phyloP scores from a whole-genome alignment of 1,140 invertebrate species.

The Zaprionus davidi region DNA sequence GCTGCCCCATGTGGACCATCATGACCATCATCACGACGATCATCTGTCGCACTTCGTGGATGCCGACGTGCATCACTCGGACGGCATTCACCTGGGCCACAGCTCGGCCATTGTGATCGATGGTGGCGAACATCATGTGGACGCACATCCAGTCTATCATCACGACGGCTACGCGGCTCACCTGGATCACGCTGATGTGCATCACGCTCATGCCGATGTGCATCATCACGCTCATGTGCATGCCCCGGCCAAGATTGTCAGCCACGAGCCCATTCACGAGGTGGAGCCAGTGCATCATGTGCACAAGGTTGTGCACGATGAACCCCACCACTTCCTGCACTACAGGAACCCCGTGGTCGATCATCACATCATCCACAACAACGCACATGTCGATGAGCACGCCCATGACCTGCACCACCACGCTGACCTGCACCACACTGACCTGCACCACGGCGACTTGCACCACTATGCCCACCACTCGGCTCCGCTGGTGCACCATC shows the following conservation, averaged over 20 bases:
- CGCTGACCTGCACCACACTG: slow-evolving; percentile 48
- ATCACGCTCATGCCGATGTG: slow-evolving; percentile 46
- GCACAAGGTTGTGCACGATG: slow-evolving; percentile 73
- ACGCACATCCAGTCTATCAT: slow-evolving; percentile 66
- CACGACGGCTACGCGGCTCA: slow-evolving; percentile 55
- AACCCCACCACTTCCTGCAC: slow-evolving; percentile 75
- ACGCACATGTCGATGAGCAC: slow-evolving; percentile 63
- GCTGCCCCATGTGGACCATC: slow-evolving; percentile 64
- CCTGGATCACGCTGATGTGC: slow-evolving; percentile 48
- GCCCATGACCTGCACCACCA: slow-evolving; percentile 44
- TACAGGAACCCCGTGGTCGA: slow-evolving; percentile 71
- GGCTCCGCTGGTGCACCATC: slow-evolving; percentile 59
- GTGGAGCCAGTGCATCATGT: slow-evolving; percentile 74
- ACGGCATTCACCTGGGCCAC: slow-evolving; percentile 72
- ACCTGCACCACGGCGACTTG: slow-evolving; percentile 37
- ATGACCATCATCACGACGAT: slow-evolving; percentile 56
- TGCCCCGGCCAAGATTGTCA: slow-evolving; percentile 61
- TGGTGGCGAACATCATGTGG: slow-evolving; percentile 59
- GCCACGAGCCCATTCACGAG: slow-evolving; percentile 70
- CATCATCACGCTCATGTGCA: slow-evolving; percentile 59
- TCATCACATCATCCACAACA: slow-evolving; percentile 67
- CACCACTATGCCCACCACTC: slow-evolving; percentile 58
- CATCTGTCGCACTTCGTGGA: slow-evolving; percentile 58
- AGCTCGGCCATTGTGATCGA: slow-evolving; percentile 63
- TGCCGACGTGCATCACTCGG: slow-evolving; percentile 65